Evolutionary conservation across 1,140 invertebrate species (phyloP), one percentile per base, ranked within the genome.

Genomic region (Eumaeus atala): DNA sequence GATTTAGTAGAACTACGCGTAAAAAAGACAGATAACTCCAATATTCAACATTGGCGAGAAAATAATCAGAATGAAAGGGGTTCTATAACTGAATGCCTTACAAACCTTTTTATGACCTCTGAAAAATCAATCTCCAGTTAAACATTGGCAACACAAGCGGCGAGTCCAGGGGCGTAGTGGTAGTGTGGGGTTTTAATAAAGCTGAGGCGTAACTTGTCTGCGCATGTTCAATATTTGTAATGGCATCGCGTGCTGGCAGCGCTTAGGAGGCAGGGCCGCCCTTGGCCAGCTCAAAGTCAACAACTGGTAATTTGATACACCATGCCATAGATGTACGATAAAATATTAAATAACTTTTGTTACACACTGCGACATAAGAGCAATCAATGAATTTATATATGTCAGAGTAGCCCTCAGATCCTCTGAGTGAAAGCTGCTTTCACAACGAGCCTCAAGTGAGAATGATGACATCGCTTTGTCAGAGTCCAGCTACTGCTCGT

Each of bases 191-290:
- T 37, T n/a, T 10, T 9, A 10, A n/a, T n/a, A 10, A 9, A 37
- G 18, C 21, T 44, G 5, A 47, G 51, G 53, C 17, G 53, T 51
- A 34, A 33, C 21, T 28, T 42, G 12, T 44, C 48, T 53, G 38
- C 14, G 14, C 44, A 33, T 11, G 17, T 34, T 35, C 44, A 58
- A 58, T 58, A 53, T 58, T 47, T 38, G 51, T 58, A 56, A 56
- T 56, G 51, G 51, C 16, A 49, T 58, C 56, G 56, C 56, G 56
- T 58, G 56, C 56, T 58, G 56, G 50, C 42, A 35, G 35, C 47
- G 54, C 56, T 58, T 49, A 49, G 21, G 34, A n/a, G 38, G 42
- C 47, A 14, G 37, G 37, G 17, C 11, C 40, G 50, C 49, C 56
- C 56, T 54, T 56, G 52, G 53, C 55, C 54, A 38, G 44, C 49